Conservation (phyloP, 2,888 invertebrate genomes). For the Embidobia sp. region DNA sequence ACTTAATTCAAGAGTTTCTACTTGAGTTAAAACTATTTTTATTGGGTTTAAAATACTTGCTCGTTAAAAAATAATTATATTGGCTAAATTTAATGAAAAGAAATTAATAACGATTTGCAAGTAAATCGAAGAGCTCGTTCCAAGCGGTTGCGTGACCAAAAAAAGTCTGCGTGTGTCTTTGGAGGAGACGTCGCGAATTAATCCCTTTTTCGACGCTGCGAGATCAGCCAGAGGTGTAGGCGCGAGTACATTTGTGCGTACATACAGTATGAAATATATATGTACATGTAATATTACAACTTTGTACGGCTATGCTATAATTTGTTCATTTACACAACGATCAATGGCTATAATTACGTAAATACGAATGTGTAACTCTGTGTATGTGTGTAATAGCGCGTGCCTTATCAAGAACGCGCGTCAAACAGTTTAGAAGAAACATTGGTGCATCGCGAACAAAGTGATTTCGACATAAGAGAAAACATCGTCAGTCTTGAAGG, state of each 20-base stretch:
- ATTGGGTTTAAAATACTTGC: no score
- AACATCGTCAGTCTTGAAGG: conserved; percentile 76
- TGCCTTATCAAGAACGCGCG: conserved; percentile 47
- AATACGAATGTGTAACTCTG: conserved; percentile 43
- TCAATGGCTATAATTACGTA: conserved; percentile 14
- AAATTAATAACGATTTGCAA: no score
- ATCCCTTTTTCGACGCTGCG: conserved; percentile 54
- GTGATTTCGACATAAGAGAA: conserved; percentile 67
- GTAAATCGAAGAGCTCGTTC: conserved; percentile 24
- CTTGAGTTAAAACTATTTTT: no score
- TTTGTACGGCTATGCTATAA: no score
- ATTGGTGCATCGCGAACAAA: conserved; percentile 58
- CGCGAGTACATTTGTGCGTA: conserved; percentile 59
- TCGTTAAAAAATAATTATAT: no score
- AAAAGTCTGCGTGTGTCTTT: conserved; percentile 27
- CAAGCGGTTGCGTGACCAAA: conserved; percentile 16
- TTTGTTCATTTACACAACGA: not conserved
- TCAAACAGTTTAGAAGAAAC: conserved; percentile 52
- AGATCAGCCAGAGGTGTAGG: conserved; percentile 62
- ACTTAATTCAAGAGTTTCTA: no score
- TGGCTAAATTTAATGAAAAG: no score
- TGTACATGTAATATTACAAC: conserved; percentile 44
- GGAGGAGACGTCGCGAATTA: conserved; percentile 1
- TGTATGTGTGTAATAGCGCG: conserved; percentile 50
- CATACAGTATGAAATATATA: conserved; percentile 55